A percentile compares a stretch with the other conserved stretches of the same genome.
phyloP scores from a whole-genome alignment of 2,888 invertebrate genomes.

The Drosophila paucipuncta region DNA sequence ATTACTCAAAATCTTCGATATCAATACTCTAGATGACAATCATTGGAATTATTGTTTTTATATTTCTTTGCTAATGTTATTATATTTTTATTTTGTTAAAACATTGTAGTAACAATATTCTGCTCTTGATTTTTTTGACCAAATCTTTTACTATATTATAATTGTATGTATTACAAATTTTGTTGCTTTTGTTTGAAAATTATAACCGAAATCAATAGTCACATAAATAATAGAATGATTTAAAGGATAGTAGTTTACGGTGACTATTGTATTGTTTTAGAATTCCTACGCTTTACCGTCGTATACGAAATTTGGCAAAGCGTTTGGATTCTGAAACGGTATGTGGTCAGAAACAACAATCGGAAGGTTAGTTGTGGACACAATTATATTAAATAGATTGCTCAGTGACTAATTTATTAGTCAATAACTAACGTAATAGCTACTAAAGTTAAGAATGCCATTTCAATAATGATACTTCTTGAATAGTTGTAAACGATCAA shows the following conservation, averaged over 20 bases:
- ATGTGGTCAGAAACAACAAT: constrained; percentile 72
- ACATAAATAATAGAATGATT: neutral
- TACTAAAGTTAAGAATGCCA: neutral
- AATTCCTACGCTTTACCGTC: constrained; percentile 98
- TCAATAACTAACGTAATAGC: neutral
- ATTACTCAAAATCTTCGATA: neutral
- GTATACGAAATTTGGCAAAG: constrained; percentile 91
- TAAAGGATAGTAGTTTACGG: neutral
- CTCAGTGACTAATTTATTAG: neutral
- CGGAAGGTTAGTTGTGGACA: neutral
- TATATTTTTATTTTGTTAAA: neutral
- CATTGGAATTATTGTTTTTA: neutral
- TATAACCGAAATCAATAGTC: neutral
- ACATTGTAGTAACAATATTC: neutral
- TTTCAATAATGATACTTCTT: neutral
- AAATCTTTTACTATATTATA: neutral
- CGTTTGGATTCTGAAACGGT: constrained; percentile 98
- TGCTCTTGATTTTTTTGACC: neutral
- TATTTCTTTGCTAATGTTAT: neutral
- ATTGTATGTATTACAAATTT: neutral
- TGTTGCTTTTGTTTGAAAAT: neutral
- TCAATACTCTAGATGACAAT: neutral
- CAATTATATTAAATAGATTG: neutral
- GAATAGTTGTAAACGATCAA: neutral
- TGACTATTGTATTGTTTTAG: constrained; percentile 90